Conservation (phyloP, 2,797 vertebrate genomes). For the Mormyrus proboscirostris region DNA sequence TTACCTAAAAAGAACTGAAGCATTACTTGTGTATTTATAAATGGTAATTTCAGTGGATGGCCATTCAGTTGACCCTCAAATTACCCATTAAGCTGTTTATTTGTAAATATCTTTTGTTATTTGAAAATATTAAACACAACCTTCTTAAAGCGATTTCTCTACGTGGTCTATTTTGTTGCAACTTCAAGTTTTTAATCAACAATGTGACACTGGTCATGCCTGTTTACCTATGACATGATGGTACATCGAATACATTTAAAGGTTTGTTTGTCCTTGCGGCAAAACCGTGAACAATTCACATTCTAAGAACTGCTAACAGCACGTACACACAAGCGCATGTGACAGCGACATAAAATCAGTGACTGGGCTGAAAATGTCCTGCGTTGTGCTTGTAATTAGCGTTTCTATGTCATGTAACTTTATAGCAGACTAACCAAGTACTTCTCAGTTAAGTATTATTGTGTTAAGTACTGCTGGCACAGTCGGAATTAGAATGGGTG, state of each 20-base stretch:
- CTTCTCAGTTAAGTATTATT: background rate
- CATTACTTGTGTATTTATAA: conserved; percentile 38
- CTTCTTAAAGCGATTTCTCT: conserved; percentile 1
- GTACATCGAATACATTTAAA: background rate
- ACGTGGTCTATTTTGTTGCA: background rate
- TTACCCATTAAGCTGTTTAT: conserved; percentile 6
- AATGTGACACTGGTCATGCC: background rate
- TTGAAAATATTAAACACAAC: background rate
- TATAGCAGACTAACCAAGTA: background rate
- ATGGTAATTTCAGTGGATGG: conserved; percentile 61
- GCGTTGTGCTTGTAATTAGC: background rate
- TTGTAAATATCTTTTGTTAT: conserved; percentile 3
- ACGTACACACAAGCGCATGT: background rate
- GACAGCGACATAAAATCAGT: background rate
- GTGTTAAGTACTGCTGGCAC: background rate
- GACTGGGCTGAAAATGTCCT: background rate
- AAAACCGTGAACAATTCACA: background rate
- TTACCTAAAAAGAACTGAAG: conserved; percentile 27
- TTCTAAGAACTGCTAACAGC: background rate
- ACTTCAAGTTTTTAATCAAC: background rate
- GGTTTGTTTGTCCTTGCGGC: background rate
- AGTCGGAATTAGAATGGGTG: background rate
- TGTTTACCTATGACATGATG: background rate
- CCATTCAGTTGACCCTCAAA: conserved; percentile 39
- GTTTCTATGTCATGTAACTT: background rate